Evolutionary conservation across 2,113 vertebrate genomes (phyloP).

Genomic region (Atherinomorus stipes): DNA sequence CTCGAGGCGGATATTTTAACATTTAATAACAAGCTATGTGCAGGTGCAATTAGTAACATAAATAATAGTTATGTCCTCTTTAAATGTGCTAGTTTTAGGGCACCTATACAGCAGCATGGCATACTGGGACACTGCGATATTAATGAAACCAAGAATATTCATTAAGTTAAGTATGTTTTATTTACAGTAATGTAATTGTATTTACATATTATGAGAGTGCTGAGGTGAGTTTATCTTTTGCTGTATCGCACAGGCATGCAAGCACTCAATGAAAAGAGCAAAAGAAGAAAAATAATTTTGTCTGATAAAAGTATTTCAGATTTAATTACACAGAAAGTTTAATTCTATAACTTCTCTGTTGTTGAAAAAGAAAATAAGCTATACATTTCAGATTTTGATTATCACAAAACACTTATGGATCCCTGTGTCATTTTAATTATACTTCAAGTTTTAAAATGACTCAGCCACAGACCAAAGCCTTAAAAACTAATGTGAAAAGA

Average conservation of each 20-base stretch:
- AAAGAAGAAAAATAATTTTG: neutral
- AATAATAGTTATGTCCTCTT: constrained; percentile 1
- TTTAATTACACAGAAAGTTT: neutral
- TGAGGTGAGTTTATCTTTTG: neutral
- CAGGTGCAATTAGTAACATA: neutral
- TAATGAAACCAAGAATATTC: neutral
- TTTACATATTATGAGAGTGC: neutral
- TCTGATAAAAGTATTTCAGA: neutral
- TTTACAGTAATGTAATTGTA: neutral
- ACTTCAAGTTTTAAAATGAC: neutral
- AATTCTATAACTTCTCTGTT: neutral
- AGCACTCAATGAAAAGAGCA: neutral
- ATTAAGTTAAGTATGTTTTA: constrained; percentile 6
- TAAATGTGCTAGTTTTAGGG: neutral
- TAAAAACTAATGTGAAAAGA: neutral
- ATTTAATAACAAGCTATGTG: neutral
- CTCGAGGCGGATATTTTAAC: neutral
- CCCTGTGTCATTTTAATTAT: neutral
- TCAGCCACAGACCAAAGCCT: neutral
- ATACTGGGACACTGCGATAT: neutral
- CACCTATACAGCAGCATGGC: neutral
- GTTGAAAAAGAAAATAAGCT: neutral
- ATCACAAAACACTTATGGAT: too few relatives aligned
- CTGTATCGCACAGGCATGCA: neutral
- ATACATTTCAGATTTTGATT: neutral